phyloP scores from a whole-genome alignment of 2,888 invertebrate species.

The Scaeva pyrastri region DNA sequence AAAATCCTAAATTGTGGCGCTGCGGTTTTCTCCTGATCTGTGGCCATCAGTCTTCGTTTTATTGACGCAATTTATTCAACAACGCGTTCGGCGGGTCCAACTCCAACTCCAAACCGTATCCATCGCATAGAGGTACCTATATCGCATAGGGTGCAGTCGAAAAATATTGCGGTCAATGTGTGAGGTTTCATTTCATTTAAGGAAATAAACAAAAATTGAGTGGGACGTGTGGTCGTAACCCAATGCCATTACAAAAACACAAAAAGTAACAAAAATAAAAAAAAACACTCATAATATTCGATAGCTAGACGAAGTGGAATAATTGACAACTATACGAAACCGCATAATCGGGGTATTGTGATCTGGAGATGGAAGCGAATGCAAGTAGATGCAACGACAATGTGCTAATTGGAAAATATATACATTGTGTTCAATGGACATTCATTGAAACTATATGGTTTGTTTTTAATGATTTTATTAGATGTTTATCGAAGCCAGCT shows the following conservation, averaged over 20 bases:
- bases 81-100: not conserved
- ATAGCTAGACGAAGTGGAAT: constrained; percentile 43
- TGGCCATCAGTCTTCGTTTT: constrained; percentile 75
- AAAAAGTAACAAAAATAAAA: constrained; percentile 32
- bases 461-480: constrained; percentile 17
- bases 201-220: constrained; percentile 75
- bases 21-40: constrained; percentile 75
- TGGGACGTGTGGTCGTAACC: constrained; percentile 75
- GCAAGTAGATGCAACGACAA: constrained; percentile 44
- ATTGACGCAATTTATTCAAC: constrained; percentile 76
- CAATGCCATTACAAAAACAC: constrained; percentile 65
- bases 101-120: not conserved
- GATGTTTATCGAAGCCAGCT: not conserved
- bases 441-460: constrained; percentile 57
- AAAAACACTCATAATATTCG: constrained; percentile 37
- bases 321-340: constrained; percentile 51
- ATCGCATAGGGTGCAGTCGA: constrained; percentile 6
- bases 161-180: constrained; percentile 76
- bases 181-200: constrained; percentile 75
- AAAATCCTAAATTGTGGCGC: constrained; percentile 76
- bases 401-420: constrained; percentile 64
- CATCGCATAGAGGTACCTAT: not conserved
- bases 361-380: not conserved
- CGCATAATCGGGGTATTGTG: constrained; percentile 5
- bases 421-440: constrained; percentile 57